phyloP scores from a whole-genome alignment of 1,140 invertebrate species.

The Drosophila mayri region DNA sequence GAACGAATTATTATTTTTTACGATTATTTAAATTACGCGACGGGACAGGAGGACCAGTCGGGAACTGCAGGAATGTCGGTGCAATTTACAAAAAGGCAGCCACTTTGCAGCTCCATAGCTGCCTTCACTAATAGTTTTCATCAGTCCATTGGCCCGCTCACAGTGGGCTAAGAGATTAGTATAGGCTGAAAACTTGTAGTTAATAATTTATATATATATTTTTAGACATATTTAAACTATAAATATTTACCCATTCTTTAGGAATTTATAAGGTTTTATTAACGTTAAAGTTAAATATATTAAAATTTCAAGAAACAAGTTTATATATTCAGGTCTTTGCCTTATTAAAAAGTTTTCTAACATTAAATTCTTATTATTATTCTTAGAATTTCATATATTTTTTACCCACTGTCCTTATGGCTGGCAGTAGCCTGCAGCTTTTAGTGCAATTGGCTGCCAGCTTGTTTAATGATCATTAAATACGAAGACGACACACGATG shows the following conservation, averaged over 20 bases:
- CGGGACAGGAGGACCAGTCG: constrained; percentile 30
- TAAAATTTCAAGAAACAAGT: too few relatives aligned
- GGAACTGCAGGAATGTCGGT: constrained; percentile 63
- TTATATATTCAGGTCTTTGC: too few relatives aligned
- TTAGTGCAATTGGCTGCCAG: constrained; percentile 81
- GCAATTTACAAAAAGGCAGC: constrained; percentile 76
- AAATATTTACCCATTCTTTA: too few relatives aligned
- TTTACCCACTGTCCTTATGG: constrained; percentile 14
- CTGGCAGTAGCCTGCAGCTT: constrained; percentile 62
- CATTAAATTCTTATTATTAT: too few relatives aligned
- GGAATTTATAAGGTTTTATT: too few relatives aligned
- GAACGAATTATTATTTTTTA: constrained; percentile 82
- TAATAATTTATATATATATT: neutral
- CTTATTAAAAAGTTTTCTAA: too few relatives aligned
- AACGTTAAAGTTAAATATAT: too few relatives aligned
- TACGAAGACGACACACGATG: constrained; percentile 75
- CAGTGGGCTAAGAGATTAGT: constrained; percentile 6
- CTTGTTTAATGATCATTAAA: constrained; percentile 82
- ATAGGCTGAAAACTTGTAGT: neutral
- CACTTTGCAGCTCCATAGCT: constrained; percentile 67
- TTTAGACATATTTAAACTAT: neutral
- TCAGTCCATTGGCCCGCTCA: constrained; percentile 56
- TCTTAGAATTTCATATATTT: neutral
- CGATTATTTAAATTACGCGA: constrained; percentile 81
- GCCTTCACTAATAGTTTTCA: constrained; percentile 76